Evolutionary conservation across 2,797 vertebrate species (phyloP), one percentile per base, ranked within the genome.

Genomic region (Cryptoprocta ferox): DNA sequence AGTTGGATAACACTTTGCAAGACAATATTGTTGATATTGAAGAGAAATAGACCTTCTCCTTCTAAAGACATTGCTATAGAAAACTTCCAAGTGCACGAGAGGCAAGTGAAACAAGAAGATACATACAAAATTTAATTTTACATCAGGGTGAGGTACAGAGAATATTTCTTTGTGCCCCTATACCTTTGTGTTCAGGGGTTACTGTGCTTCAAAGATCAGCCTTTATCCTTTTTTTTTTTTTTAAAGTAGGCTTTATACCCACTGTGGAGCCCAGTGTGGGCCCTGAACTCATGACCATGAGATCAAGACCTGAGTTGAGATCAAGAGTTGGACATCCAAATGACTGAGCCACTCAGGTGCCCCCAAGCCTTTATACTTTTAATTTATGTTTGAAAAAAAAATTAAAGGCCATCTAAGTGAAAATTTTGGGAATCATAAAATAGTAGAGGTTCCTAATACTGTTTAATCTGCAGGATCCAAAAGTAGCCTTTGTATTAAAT

Each of bases 1-100:
- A 90, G 45, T 50, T 87, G 45, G 16, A 37, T 63, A 79, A 30
- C 18, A 35, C 53, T 32, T 82, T 85, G 10, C 56, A 93, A 93
- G 75, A 78, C 28, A 73, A 35, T 95, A 91, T 78, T 88, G 59
- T 93, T 59, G 61, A 78, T 82, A 37, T 21, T 70, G 48, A 78
- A 89, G 90, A 94, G 81, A 76, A 81, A 30, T 10, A 90, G 19
- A 18, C 35, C 50, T 82, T 92, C 53, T 50, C 24, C 9, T 92
- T 91, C 84, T n/a, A 75, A 80, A 90, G 71, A n/a, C 19, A n/a
- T 68, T 76, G 39, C 48, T 95, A 6, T 92, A 59, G 71, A 84
- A 94, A 96, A 80, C 66, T 84, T 32, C 26, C 42, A 84, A 84
- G 35, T 66, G 9, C 13, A 18, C 7, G 59, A 66, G 50, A 21